These are phyloP conservation scores for Melanargia galathea DNA, from an alignment of 2,888 invertebrate genomes.

Conservation along the genomic window DNA sequence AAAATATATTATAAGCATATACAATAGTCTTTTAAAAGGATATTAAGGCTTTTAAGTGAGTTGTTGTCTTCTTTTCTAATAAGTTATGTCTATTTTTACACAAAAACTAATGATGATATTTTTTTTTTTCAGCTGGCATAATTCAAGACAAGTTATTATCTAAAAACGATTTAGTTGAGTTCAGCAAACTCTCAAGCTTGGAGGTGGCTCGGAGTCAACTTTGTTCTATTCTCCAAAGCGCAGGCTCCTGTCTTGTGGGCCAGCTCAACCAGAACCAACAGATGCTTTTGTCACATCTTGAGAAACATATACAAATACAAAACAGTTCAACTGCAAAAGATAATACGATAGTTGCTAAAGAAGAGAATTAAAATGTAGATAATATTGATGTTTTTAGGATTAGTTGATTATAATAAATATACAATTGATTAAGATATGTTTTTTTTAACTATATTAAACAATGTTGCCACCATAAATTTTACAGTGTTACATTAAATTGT, in stretches of 20 bases:
- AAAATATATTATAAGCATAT: too few relatives aligned
- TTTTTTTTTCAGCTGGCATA: slow-evolving; percentile 84
- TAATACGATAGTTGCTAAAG: slow-evolving; percentile 23
- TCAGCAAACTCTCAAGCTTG: slow-evolving; percentile 85
- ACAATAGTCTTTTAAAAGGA: too few relatives aligned
- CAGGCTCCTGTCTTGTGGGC: slow-evolving; percentile 84
- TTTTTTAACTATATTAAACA: neutral
- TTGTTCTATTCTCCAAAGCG: slow-evolving; percentile 85
- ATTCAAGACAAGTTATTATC: slow-evolving; percentile 86
- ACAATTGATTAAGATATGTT: neutral
- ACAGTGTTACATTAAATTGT: neutral
- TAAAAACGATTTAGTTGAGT: slow-evolving; percentile 86
- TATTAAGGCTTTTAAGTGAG: too few relatives aligned
- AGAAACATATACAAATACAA: slow-evolving; percentile 78
- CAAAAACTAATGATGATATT: neutral
- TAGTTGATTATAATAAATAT: slow-evolving; percentile 4
- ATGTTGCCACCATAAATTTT: too few relatives aligned
- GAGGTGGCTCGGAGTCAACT: slow-evolving; percentile 85
- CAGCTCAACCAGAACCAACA: slow-evolving; percentile 87
- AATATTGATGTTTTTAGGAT: slow-evolving; percentile 22
- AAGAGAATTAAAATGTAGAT: slow-evolving; percentile 29
- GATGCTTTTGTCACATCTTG: slow-evolving; percentile 85
- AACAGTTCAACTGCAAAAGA: slow-evolving; percentile 39
- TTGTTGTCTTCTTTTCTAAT: too few relatives aligned
- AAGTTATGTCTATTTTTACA: neutral